A percentile compares a stretch with the other conserved stretches of the same genome.
phyloP scores from a whole-genome alignment of 2,797 vertebrate genomes.

The Buphagus erythrorhynchus region DNA sequence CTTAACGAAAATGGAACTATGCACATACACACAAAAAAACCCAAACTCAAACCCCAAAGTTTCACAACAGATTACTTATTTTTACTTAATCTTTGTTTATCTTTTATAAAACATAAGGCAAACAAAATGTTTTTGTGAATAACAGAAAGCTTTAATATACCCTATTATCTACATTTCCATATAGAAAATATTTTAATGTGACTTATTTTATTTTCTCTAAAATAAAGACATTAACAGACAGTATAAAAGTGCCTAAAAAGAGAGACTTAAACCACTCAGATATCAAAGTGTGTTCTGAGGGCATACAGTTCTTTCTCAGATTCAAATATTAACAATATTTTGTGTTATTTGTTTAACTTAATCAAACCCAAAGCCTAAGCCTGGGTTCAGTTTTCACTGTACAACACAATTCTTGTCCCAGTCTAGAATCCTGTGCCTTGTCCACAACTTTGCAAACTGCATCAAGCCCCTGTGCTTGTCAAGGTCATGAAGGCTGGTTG shows the following conservation, averaged over 20 bases:
- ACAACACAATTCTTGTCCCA: rapidly evolving
- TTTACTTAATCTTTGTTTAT: background rate
- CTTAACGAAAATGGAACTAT: background rate
- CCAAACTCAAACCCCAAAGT: background rate
- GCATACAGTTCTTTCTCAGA: background rate
- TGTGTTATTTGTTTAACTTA: background rate
- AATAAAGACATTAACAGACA: background rate
- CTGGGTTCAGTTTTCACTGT: background rate
- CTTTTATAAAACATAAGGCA: background rate
- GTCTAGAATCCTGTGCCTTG: background rate
- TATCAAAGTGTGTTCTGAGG: background rate
- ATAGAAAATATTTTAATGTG: background rate
- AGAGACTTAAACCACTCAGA: background rate
- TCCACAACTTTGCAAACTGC: background rate
- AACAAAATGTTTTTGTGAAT: background rate
- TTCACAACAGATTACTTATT: background rate
- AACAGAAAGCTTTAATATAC: background rate
- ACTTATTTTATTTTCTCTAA: background rate
- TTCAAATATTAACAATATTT: background rate
- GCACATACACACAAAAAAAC: background rate
- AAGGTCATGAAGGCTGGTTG: background rate
- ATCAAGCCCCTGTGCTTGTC: background rate
- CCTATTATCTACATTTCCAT: background rate
- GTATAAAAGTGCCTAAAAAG: background rate
- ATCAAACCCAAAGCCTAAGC: background rate